Base-by-base conservation (phyloP, 1,140 invertebrate species). In the Trachymyrmex septentrionalis region DNA sequence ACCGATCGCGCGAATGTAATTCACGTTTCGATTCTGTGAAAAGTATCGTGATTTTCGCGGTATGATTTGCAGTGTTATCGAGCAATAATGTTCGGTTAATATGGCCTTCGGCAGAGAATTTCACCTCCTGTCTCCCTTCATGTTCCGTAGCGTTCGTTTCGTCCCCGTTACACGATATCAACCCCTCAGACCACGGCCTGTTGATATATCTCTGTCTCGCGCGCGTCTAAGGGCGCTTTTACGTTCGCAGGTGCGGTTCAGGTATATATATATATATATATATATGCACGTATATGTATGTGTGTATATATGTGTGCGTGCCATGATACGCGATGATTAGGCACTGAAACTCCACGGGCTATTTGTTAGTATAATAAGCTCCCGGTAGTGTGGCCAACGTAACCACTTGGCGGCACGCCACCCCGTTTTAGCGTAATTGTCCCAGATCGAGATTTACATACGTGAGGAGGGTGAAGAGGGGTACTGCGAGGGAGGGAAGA, bases 331-430 rank as follows among this genome's bases (percentile, higher is more conserved):
- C 93, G 94, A 95, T 95, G 94, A 95, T 95, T 95, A 95, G 94
- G 90, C 93, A 88, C 84, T 86, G 91, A 92, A 91, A 92, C 94
- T 94, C 93, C 93, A 92, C 91, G 93, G 94, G 93, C 94, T 93
- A 95, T 95, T 95, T 95, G 95, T 95, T 95, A 95, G 95, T 95
- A 95, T 95, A 95, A 95, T 95, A 94, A 95, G 90, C 86, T 86
- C 87, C 91, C 92, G 91, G 94, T 93, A 94, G 94, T 94, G 93
- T 94, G 94, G 94, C 94, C 92, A 93, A 92, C 92, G 91, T 95
- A 95, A 95, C 94, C 95, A 92, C 94, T 93, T 87, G 93, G 81
- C 92, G 92, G 92, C 94, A 95, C 95, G 95, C 95, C 94, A 95
- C 89, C 87, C 92, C 93, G 94, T 93, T 95, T 94, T 94, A 94